Evolutionary conservation across 2,888 invertebrate species (phyloP), one percentile per base, ranked within the genome.

Genomic region (Cordilura impudica): DNA sequence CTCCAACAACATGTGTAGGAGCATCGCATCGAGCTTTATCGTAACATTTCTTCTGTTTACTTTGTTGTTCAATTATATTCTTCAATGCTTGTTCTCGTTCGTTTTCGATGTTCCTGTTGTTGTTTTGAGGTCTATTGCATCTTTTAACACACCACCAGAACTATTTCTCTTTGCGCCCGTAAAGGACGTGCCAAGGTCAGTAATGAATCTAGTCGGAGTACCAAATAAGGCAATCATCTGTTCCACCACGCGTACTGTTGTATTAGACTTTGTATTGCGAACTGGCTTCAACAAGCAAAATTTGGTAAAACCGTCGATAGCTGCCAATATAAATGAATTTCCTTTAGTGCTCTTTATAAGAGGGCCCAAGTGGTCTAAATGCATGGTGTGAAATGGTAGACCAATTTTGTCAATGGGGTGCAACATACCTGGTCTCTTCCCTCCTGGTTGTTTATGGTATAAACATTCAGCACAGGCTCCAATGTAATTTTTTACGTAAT

Each of bases 361-460:
- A 4, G 89, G 89, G 3, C 89, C 89, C 3, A 90, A 63, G 90
- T 39, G 16, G 16, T 54, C 90, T 0, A 90, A 65, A 71, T 90
- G 89, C 12, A 90, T 23, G 0, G 87, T 89, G 49, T 89, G 85
- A 45, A 91, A 88, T 0, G 89, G 89, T 14, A 84, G 81, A 0
- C 83, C 69, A 10, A 85, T 81, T 66, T 90, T 90, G 16, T 85
- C 84, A 21, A 90, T 90, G 0, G 88, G 87, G 63, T 89, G 84
- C 12, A 90, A 72, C 10, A 82, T 79, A 5, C 89, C 89, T 71
- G 29, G 85, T 83, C 61, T n/a, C n/a, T n/a, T n/a, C n/a, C n/a
- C n/a, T n/a, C n/a, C n/a, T n/a, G n/a, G n/a, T n/a, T n/a, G n/a
- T 82, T 56, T 89, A 88, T 0, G 89, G 89, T 18, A 84, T 81